phyloP scores from a whole-genome alignment of 2,888 invertebrate genomes.

The Steinernema hermaphroditum region DNA sequence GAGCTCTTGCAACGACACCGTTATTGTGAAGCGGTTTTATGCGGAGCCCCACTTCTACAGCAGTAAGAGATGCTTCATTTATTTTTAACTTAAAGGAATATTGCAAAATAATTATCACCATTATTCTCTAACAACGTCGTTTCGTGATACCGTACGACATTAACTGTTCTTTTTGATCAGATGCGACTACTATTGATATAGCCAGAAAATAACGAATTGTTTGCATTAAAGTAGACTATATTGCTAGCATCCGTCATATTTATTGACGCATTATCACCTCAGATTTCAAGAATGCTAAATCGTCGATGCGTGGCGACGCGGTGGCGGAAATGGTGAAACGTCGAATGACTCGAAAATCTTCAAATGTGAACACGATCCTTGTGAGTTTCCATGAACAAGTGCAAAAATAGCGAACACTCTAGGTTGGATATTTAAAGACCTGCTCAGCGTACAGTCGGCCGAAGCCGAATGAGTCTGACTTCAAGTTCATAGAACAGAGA shows the following conservation, averaged over 20 bases:
- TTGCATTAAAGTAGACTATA: background rate
- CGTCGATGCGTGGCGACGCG: background rate
- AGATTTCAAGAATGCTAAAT: background rate
- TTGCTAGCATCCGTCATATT: background rate
- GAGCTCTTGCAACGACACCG: slow-evolving; percentile 22
- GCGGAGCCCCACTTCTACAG: slow-evolving; percentile 1
- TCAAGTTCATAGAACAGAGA: slow-evolving; percentile 33
- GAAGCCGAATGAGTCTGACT: slow-evolving; percentile 29
- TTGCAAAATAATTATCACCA: no score
- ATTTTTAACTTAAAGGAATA: no score
- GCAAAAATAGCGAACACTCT: no score
- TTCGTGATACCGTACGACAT: no score
- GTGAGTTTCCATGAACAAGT: slow-evolving; percentile 9
- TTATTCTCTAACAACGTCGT: no score
- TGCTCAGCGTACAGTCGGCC: slow-evolving; percentile 33
- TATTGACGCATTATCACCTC: background rate
- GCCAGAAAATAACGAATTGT: no score
- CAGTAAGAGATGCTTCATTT: background rate
- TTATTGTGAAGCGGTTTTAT: slow-evolving; percentile 12
- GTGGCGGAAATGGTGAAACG: slow-evolving; percentile 21
- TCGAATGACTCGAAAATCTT: slow-evolving; percentile 7
- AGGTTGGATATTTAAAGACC: slow-evolving; percentile 34
- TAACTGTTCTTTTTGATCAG: no score
- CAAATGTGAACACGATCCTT: slow-evolving; percentile 20
- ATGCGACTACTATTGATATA: no score